phyloP scores from a whole-genome alignment of 2,888 invertebrate genomes.

The Microdon myrmicae region DNA sequence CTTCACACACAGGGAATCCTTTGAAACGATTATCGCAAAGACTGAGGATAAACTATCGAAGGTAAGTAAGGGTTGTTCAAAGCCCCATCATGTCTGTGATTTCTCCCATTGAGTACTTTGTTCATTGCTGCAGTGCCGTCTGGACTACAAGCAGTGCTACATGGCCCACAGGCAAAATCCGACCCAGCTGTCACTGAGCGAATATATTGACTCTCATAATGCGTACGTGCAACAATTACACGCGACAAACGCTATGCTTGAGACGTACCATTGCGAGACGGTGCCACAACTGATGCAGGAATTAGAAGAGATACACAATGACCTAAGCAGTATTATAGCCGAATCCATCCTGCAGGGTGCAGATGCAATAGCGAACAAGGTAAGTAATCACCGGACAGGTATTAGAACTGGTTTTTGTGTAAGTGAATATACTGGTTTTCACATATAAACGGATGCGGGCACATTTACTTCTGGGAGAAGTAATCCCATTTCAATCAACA shows the following conservation, averaged over 20 bases:
- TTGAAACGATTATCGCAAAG: conserved; percentile 87
- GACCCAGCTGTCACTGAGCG: conserved; percentile 76
- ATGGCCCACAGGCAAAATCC: conserved; percentile 80
- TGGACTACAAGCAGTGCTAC: conserved; percentile 88
- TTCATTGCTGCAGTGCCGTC: conserved; percentile 76
- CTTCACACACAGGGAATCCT: conserved; percentile 89
- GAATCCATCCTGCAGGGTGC: conserved; percentile 90
- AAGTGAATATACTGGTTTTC: no score
- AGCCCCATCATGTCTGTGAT: conserved; percentile 1
- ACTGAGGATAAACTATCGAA: conserved; percentile 82
- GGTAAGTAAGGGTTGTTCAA: conserved; percentile 66
- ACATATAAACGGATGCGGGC: no score
- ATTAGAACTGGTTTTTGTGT: no score
- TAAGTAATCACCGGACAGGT: no score
- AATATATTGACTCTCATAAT: conserved; percentile 92
- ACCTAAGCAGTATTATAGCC: conserved; percentile 86
- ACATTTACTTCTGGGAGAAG: no score
- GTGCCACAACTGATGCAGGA: conserved; percentile 90
- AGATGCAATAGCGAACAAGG: conserved; percentile 84
- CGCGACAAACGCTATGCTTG: conserved; percentile 92
- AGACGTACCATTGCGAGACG: conserved; percentile 86
- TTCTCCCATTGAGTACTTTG: conserved; percentile 4
- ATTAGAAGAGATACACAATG: conserved; percentile 91
- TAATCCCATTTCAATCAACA: no score
- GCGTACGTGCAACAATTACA: conserved; percentile 92